Base-by-base conservation (phyloP, 2,113 vertebrate species). In the Epinephelus moara region DNA sequence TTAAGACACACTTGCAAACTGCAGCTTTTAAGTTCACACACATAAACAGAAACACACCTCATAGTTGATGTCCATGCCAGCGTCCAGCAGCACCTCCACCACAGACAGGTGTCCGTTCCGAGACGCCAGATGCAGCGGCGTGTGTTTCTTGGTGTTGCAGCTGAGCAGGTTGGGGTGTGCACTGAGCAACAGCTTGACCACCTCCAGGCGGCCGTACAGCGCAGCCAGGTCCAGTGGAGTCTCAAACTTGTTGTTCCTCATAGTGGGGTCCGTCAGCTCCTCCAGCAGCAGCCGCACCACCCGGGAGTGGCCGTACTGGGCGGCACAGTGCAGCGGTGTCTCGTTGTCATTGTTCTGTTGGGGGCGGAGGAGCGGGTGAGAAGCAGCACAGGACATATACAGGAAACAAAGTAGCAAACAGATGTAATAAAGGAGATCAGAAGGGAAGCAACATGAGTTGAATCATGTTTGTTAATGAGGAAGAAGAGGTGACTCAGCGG, bases 201-300 rank as follows among this genome's bases (percentile, higher is more conserved):
- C 98, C 86, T 99, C 98, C 88, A 99, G 95, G n/a, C 98, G 96
- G 79, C 98, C 98, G 0, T 99, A 99, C 11, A 98, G 95, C 0
- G 98, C 97, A 0, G 98, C 98, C 92, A 99, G 94, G 93, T 99
- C 98, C 93, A 99, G 96, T 0, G 98, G 98, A 0, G 98, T 99
- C 96, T 99, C 98, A 0, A 99, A 98, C 81, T 98, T 98, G 94
- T 98, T 98, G 90, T 99, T 99, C 84, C 98, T 96, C 98, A 99
- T 99, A 87, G 98, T 99, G 86, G 98, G 98, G 92, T 99, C 98
- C 0, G 98, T 99, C 80, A 99, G 95, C 92, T 99, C 98, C 94
- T 99, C 98, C 92, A 99, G 87, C 50, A 99, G 96, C 61, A 99
- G 95, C 85, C 96, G 97, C 87, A 99, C 98, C 93, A 99, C 98